Percentiles rank a stretch among this genome's conserved stretches.
phyloP scores from a whole-genome alignment of 2,113 vertebrate species.

The Chunga burmeisteri region DNA sequence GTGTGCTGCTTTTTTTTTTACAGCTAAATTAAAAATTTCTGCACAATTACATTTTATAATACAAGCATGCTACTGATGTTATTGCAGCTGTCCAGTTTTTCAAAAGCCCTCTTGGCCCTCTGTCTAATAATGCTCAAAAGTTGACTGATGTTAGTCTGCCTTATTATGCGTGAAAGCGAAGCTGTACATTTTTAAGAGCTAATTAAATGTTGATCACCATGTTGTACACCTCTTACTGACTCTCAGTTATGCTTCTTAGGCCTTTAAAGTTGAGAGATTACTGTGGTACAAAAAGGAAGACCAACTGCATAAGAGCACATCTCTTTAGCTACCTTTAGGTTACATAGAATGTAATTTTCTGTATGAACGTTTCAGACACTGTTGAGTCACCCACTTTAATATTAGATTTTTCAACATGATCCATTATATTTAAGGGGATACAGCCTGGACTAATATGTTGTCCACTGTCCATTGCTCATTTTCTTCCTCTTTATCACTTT shows the following conservation, averaged over 20 bases:
- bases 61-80: not conserved
- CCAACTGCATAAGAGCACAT: not conserved
- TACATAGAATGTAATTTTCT: not conserved
- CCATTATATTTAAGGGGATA: not conserved
- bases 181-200: not conserved
- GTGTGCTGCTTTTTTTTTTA: not conserved
- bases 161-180: not conserved
- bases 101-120: not conserved
- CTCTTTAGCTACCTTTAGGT: not conserved
- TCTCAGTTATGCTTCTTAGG: not conserved
- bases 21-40: not conserved
- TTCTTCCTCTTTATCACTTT: not conserved
- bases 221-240: not conserved
- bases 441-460: not conserved
- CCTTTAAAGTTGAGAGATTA: not conserved
- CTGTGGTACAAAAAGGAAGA: not conserved
- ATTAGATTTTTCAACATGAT: not conserved
- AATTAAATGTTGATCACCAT: not conserved
- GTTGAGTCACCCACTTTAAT: not conserved
- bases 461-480: not conserved
- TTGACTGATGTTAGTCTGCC: not conserved
- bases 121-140: not conserved
- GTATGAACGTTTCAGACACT: not conserved
- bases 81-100: not conserved
- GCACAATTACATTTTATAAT: not conserved